phyloP scores from a whole-genome alignment of 2,797 vertebrate species.

The Eurystomus glaucurus region DNA sequence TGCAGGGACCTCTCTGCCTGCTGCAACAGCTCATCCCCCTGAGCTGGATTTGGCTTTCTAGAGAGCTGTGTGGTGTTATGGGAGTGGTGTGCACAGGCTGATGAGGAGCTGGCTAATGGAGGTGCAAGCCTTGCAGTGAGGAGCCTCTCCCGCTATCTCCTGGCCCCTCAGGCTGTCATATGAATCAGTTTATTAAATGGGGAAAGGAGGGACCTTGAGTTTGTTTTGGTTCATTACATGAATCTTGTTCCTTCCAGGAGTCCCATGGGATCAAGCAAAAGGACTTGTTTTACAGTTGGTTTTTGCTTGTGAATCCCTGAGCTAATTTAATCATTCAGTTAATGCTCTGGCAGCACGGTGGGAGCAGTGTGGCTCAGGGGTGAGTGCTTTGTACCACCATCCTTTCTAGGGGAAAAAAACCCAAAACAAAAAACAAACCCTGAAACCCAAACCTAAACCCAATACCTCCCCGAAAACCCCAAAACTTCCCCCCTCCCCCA shows the following conservation, averaged over 20 bases:
- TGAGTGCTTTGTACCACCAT: background rate
- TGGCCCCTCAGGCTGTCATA: background rate
- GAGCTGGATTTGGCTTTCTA: background rate
- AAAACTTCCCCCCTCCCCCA: too few species aligned
- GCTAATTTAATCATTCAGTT: background rate
- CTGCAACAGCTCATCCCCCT: rapidly evolving
- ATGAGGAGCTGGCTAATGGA: background rate
- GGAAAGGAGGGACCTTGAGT: background rate
- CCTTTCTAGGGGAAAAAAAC: background rate
- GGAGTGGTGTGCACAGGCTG: background rate
- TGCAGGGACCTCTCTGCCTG: background rate
- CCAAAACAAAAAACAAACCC: too few species aligned
- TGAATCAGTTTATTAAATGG: slow-evolving; percentile 6
- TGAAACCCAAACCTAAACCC: background rate
- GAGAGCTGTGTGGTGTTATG: background rate
- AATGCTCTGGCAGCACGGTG: rapidly evolving
- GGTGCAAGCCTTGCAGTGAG: rapidly evolving
- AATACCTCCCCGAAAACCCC: background rate
- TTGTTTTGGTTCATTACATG: background rate
- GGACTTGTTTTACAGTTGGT: background rate
- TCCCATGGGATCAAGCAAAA: background rate
- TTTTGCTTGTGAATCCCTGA: slow-evolving; percentile 21
- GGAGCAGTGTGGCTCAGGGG: background rate
- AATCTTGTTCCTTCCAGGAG: slow-evolving; percentile 4
- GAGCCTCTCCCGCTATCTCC: background rate